These are phyloP conservation scores for Porites cylindrica DNA, from an alignment of 92 coral and sea anemone species.

Conservation along the genomic window DNA sequence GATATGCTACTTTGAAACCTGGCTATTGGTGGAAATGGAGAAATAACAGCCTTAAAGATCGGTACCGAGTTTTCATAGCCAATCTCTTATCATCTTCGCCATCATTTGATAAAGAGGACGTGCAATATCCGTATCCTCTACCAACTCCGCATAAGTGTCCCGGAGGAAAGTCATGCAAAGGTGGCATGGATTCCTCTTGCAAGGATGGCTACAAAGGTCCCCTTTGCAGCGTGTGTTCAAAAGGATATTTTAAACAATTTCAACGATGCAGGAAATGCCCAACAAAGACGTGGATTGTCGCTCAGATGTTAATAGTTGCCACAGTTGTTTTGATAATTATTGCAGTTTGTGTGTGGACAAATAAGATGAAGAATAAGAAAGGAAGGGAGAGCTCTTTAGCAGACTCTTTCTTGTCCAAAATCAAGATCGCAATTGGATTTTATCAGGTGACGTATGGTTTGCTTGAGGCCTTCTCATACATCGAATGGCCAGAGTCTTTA, in stretches of 20 bases:
- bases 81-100: constrained; percentile 27
- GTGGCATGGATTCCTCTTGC: constrained; percentile 54
- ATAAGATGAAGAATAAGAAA: not conserved
- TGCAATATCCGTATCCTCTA: constrained; percentile 17
- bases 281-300: not conserved
- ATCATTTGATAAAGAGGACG: constrained; percentile 18
- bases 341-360: constrained; percentile 7
- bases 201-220: constrained; percentile 52
- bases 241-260: not conserved
- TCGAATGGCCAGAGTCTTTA: constrained; percentile 17
- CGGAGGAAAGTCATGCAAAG: constrained; percentile 28
- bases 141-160: constrained; percentile 45
- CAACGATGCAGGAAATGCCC: not conserved
- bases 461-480: constrained; percentile 19
- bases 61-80: constrained; percentile 28
- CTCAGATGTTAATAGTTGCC: not conserved
- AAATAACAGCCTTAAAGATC: not conserved
- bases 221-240: constrained; percentile 41
- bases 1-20: constrained; percentile 31
- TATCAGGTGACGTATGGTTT: not conserved
- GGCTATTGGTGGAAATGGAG: constrained; percentile 63
- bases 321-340: not conserved
- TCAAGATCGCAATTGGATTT: constrained; percentile 35
- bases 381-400: not conserved
- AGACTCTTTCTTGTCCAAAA: constrained; percentile 19